Conservation (phyloP, 2,113 vertebrate species). For the Calyptommatus sinebrachiatus region DNA sequence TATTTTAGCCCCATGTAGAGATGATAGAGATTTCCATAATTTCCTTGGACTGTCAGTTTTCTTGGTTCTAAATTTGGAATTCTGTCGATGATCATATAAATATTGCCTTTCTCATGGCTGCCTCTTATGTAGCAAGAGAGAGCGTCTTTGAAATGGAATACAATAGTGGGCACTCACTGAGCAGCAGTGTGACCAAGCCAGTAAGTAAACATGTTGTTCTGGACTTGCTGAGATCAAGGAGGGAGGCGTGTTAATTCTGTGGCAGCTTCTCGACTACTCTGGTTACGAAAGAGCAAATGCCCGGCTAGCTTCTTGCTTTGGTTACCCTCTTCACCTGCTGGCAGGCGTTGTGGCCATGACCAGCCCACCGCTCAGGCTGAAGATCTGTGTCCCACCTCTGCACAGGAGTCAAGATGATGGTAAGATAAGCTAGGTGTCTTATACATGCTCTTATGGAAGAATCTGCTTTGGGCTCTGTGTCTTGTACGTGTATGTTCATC, state of each 20-base stretch:
- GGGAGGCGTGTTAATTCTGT: background rate
- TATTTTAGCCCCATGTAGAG: too few species aligned
- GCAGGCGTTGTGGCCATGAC: background rate
- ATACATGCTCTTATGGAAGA: background rate
- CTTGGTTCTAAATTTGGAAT: background rate
- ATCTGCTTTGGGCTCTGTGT: background rate
- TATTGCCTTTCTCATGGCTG: background rate
- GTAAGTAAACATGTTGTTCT: constrained; percentile 39
- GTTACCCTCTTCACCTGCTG: background rate
- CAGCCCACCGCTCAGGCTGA: background rate
- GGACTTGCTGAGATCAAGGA: background rate
- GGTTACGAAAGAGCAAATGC: constrained; percentile 8
- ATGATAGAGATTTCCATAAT: background rate
- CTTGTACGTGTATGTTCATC: background rate
- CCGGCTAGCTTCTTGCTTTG: background rate
- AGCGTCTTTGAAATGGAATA: background rate
- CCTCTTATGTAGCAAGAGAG: background rate
- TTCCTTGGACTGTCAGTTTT: background rate
- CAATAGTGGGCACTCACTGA: constrained; percentile 27
- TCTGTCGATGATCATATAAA: background rate
- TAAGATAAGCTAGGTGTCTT: constrained; percentile 10
- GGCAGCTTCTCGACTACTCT: constrained; percentile 2
- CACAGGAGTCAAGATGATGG: constrained; percentile 1
- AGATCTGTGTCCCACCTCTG: background rate
- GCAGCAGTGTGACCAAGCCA: constrained; percentile 10